Conservation (phyloP, 1,140 invertebrate species). For the Eupristina koningsbergeri region DNA sequence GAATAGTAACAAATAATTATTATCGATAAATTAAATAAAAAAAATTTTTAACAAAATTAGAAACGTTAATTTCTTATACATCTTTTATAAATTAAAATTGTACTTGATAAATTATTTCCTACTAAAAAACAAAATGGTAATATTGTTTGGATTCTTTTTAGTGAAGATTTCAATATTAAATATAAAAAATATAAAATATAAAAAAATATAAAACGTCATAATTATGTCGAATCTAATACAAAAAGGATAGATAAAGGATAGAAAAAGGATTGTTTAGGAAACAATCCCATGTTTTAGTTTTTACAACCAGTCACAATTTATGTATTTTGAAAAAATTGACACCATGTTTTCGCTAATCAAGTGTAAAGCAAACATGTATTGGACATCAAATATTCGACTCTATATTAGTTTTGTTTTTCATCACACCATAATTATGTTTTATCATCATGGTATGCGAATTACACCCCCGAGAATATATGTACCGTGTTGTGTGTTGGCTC, state of each 20-base stretch:
- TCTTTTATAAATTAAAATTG: no score
- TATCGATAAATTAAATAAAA: no score
- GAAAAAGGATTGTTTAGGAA: neutral
- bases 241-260: neutral
- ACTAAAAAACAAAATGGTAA: no score
- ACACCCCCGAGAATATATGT: constrained; percentile 14
- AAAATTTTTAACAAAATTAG: no score
- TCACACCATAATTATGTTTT: constrained; percentile 32
- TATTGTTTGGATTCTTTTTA: no score
- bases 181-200: no score
- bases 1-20: no score
- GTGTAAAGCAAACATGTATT: neutral
- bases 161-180: no score
- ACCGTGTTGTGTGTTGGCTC: neutral
- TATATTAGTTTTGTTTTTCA: constrained; percentile 1
- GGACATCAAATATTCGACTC: neutral
- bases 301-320: neutral
- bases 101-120: no score
- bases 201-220: neutral
- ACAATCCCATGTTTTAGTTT: constrained; percentile 25
- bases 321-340: constrained; percentile 43
- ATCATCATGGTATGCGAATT: constrained; percentile 25
- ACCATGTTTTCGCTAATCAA: neutral
- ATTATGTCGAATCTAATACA: neutral
- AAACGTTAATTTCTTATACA: no score